These are phyloP conservation scores for Empis livida DNA, from an alignment of 2,888 invertebrate genomes.

Conservation along the genomic window DNA sequence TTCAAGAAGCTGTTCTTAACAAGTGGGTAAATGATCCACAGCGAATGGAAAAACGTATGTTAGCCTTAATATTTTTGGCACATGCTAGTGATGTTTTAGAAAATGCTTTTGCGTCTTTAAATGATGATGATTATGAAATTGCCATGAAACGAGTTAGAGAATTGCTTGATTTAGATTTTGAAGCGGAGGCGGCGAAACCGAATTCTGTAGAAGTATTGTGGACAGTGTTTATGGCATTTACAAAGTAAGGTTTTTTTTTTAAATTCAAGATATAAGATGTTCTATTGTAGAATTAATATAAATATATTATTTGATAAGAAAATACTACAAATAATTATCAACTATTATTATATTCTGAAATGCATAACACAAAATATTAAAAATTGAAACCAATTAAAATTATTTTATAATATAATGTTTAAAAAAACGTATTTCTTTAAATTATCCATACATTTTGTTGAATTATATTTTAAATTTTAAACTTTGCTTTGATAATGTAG, in stretches of 20 bases:
- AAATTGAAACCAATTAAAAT: no score
- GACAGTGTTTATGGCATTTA: constrained; percentile 98
- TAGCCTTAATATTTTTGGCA: constrained; percentile 88
- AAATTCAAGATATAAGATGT: no score
- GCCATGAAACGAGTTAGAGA: constrained; percentile 96
- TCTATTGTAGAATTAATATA: no score
- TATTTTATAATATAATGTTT: no score
- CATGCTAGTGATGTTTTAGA: constrained; percentile 98
- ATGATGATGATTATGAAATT: constrained; percentile 94
- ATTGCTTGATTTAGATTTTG: constrained; percentile 91
- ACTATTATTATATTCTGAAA: no score
- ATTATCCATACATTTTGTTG: no score
- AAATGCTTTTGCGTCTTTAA: constrained; percentile 96
- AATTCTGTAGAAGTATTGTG: constrained; percentile 91
- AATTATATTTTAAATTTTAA: no score
- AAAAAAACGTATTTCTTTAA: no score
- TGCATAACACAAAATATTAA: no score
- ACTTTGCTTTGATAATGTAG: no score
- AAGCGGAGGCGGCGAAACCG: constrained; percentile 85
- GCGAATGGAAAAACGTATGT: constrained; percentile 88
- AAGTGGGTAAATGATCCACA: constrained; percentile 97
- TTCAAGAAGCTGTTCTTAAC: constrained; percentile 91
- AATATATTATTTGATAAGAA: no score
- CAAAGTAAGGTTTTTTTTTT: constrained; percentile 56
- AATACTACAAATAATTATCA: no score